Evolutionary conservation across 2,113 vertebrate genomes (phyloP), one percentile per base, ranked within the genome.

Genomic region (Podilymbus podiceps): DNA sequence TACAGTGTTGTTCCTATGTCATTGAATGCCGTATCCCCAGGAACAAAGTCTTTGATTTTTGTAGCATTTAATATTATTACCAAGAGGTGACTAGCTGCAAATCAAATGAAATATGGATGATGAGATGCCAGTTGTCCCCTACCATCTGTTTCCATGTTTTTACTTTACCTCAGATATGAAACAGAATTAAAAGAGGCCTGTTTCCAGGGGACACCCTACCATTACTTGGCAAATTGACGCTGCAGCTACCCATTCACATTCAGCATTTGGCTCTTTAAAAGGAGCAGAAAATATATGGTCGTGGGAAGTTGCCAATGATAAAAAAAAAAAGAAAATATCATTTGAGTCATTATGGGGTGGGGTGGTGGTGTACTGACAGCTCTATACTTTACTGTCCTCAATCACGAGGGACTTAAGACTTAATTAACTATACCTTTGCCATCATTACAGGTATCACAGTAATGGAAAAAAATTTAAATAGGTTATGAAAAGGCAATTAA

Each of bases 101-200:
- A 96, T 72, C 76, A 89, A 83, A 86, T 69, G 85, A 58, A 97
- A 93, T 80, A 58, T 93, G 88, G 91, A 90, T 91, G 92, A 85
- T 92, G 93, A 95, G 88, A 89, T 90, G 87, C 85, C 85, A 96
- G 72, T 88, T 64, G 7, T 82, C 91, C 92, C 92, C 92, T 67
- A 25, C 85, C 92, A 93, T 91, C 95, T 96, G 95, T 91, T 95
- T 89, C 89, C 85, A 55, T 83, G 79, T 82, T 87, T 87, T 85
- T 7, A 5, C 68, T 91, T 69, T 89, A 63, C 92, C 91, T 74
- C 68, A 28, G 31, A 63, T 88, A 89, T 31, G 81, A 55, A 42
- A 59, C 66, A 83, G 91, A 92, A 91, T 78, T 78, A 64, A 74
- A 33, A 75, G 90, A 71, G 94, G 80, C 64, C 90, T 59, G 69